These are phyloP conservation scores for Vulpes ferrilata DNA, from an alignment of 2,113 vertebrate species.

Conservation along the genomic window DNA sequence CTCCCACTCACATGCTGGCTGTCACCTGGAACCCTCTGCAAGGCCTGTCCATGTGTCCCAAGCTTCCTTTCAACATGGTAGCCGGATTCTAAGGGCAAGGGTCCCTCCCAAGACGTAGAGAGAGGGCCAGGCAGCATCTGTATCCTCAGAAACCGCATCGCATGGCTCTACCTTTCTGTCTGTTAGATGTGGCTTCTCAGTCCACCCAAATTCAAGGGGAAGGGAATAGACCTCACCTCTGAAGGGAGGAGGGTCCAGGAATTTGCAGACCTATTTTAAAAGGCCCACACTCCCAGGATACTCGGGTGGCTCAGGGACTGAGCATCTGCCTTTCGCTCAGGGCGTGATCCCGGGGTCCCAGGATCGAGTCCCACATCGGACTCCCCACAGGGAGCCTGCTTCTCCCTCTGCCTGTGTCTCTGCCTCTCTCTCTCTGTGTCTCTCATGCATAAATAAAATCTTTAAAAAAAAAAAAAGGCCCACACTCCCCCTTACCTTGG, in stretches of 20 bases:
- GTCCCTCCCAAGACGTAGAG: background rate
- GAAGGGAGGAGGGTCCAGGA: background rate
- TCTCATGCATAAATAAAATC: no score
- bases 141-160: background rate
- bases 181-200: background rate
- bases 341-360: no score
- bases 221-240: background rate
- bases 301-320: no score
- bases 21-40: background rate
- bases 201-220: background rate
- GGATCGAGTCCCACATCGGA: no score
- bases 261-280: background rate
- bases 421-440: no score
- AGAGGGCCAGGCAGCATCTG: background rate
- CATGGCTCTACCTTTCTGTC: no score
- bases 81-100: background rate
- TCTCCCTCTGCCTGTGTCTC: no score
- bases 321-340: no score
- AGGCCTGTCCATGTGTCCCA: background rate
- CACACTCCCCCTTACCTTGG: no score
- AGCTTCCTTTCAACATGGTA: background rate
- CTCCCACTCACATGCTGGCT: background rate
- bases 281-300: no score
- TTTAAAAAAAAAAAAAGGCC: background rate
- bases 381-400: no score